These are phyloP conservation scores for Noctua pronuba DNA, from an alignment of 2,888 invertebrate species.

Conservation along the genomic window DNA sequence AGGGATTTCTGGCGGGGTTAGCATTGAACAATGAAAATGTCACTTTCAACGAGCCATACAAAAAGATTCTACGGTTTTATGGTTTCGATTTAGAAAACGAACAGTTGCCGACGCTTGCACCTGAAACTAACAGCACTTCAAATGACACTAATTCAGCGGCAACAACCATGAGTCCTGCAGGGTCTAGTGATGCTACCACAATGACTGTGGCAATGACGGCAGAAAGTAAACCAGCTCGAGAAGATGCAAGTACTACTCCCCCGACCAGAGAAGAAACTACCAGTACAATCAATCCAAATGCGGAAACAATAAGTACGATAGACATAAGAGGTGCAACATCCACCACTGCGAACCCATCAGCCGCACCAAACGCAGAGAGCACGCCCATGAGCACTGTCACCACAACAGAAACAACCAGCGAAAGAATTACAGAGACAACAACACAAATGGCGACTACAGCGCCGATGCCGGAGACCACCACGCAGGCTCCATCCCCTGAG, in stretches of 20 bases:
- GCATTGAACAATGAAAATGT: slow-evolving; percentile 95
- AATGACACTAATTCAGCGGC: slow-evolving; percentile 68
- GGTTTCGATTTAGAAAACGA: slow-evolving; percentile 93
- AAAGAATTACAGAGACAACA: slow-evolving; percentile 56
- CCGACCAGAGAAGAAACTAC: slow-evolving; percentile 76
- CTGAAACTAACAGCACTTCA: slow-evolving; percentile 70
- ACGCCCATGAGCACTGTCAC: slow-evolving; percentile 62
- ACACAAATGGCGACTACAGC: slow-evolving; percentile 31
- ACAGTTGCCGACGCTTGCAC: slow-evolving; percentile 76
- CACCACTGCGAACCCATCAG: slow-evolving; percentile 72
- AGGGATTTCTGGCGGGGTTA: slow-evolving; percentile 95
- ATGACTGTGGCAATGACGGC: slow-evolving; percentile 65
- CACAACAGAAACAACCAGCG: slow-evolving; percentile 52
- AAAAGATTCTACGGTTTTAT: slow-evolving; percentile 93
- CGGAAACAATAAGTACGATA: slow-evolving; percentile 74
- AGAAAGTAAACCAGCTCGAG: slow-evolving; percentile 68
- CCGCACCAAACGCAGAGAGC: slow-evolving; percentile 76
- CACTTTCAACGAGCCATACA: slow-evolving; percentile 93
- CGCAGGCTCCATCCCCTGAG: slow-evolving; percentile 42
- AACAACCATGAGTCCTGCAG: slow-evolving; percentile 59
- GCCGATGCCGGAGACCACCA: slow-evolving; percentile 39
- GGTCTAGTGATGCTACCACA: slow-evolving; percentile 57
- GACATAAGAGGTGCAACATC: slow-evolving; percentile 73
- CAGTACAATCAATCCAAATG: slow-evolving; percentile 73
- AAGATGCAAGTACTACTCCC: slow-evolving; percentile 70